phyloP scores from a whole-genome alignment of 1,140 invertebrate genomes.

The Thrips palmi region DNA sequence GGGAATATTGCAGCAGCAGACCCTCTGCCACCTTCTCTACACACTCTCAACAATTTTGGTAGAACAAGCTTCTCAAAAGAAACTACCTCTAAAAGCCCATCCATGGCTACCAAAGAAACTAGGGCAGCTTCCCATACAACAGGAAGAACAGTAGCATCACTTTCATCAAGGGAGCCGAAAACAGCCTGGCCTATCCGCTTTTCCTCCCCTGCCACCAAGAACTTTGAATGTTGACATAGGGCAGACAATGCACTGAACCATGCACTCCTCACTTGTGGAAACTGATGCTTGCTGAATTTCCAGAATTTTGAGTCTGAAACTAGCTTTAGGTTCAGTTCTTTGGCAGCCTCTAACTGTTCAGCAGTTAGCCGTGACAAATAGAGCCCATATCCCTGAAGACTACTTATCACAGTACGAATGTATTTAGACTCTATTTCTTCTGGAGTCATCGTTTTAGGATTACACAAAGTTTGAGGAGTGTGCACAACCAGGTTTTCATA shows the following conservation, averaged over 20 bases:
- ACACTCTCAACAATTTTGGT: conserved; percentile 44
- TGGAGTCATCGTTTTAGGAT: conserved; percentile 30
- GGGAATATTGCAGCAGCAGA: conserved; percentile 50
- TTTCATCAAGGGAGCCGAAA: conserved; percentile 49
- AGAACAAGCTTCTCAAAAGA: conserved; percentile 42
- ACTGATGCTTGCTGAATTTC: conserved; percentile 42
- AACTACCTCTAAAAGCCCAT: conserved; percentile 26
- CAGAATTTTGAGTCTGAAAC: conserved; percentile 47
- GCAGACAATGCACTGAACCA: conserved; percentile 46
- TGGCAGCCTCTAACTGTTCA: conserved; percentile 29
- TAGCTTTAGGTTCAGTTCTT: conserved; percentile 30
- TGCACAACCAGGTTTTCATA: conserved; percentile 47
- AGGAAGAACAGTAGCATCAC: conserved; percentile 40
- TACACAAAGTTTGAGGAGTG: conserved; percentile 37
- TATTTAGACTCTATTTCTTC: conserved; percentile 60
- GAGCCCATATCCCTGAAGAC: conserved; percentile 42
- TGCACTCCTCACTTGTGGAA: conserved; percentile 29
- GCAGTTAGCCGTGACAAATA: conserved; percentile 33
- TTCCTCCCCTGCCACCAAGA: conserved; percentile 28
- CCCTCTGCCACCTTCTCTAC: conserved; percentile 45
- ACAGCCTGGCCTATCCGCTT: conserved; percentile 35
- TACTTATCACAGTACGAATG: conserved; percentile 42
- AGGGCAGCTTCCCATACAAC: conserved; percentile 52
- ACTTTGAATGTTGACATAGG: conserved; percentile 32
- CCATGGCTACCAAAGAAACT: conserved; percentile 32